Evolutionary conservation across 2,888 invertebrate genomes (phyloP), one percentile per base, ranked within the genome.

Genomic region (Periphyllus acericola): DNA sequence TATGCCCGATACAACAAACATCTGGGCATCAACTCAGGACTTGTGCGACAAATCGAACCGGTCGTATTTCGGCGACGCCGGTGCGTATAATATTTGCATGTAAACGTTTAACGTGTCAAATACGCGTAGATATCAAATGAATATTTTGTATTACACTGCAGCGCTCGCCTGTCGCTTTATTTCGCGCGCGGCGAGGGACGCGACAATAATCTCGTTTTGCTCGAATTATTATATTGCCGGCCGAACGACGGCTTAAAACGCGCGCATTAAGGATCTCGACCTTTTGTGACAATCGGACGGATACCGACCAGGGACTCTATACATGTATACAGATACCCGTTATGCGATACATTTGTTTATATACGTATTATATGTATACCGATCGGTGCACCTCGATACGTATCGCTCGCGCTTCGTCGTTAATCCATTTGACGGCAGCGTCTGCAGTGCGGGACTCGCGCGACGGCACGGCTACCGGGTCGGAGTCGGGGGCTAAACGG

Each of bases 271-370:
- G 79, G 79, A 80, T 74, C 52, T 74, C 52, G 86, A 86, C 80
- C 80, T 86, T 80, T 86, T 86, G 80, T 86, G 86, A 81, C 74
- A 87, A 81, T 81, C 86, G 80, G 86, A 74, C 55, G 76, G 66
- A 66, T 36, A 21, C 80, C 80, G 19, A 66, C 60, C n/a, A 60
- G 36, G 60, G n/a, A 34, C 14, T 68, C 46, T 46, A 14, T 46
- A 46, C 46, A 14, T 14, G 2, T 46, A 14, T 46, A 46, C 46
- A 14, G 0, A 14, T 46, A 46, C 14, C 46, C 3, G 25, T 29
- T 25, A 6, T 68, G 68, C 29, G 29, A 25, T 68, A 68, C n/a
- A n/a, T n/a, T n/a, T 25, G 25, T 60, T 2, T 72, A 72, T 17
- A 71, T 71, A 71, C 1, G 4, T 8, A 74, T 74, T 25, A 34